These are phyloP conservation scores for Drosophila orosa DNA, from an alignment of 1,140 invertebrate genomes.

Conservation along the genomic window DNA sequence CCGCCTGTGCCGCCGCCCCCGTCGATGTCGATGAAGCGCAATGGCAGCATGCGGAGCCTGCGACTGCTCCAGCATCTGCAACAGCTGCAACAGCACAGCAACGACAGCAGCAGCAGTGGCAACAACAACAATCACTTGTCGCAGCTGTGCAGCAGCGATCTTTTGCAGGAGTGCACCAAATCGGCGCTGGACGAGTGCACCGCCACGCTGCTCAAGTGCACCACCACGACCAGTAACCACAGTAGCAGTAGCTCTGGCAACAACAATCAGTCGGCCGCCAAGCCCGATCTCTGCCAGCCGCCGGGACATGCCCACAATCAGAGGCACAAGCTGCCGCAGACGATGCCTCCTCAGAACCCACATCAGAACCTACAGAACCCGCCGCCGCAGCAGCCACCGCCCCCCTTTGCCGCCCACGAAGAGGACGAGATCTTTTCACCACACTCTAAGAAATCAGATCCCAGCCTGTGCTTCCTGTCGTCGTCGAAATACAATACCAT, in stretches of 20 bases:
- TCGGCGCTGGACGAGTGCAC: constrained; percentile 77
- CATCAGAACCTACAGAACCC: constrained; percentile 18
- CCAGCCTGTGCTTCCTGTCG: constrained; percentile 71
- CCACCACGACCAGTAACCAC: constrained; percentile 40
- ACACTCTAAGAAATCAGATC: constrained; percentile 77
- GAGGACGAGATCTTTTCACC: constrained; percentile 74
- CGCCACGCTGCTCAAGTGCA: constrained; percentile 75
- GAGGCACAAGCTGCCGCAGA: constrained; percentile 30
- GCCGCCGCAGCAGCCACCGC: constrained; percentile 31
- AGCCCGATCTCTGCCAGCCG: constrained; percentile 73
- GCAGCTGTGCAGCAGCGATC: constrained; percentile 75
- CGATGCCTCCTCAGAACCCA: constrained; percentile 36
- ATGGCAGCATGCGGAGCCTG: constrained; percentile 78
- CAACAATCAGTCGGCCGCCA: constrained; percentile 31
- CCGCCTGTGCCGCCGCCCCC: constrained; percentile 81
- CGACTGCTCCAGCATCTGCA: constrained; percentile 72
- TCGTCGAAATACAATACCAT: constrained; percentile 80
- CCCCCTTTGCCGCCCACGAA: constrained; percentile 68
- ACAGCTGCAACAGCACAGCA: constrained; percentile 50
- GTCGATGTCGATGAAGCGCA: constrained; percentile 70
- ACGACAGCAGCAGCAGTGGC: constrained; percentile 39
- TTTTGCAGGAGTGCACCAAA: constrained; percentile 74
- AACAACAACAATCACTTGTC: constrained; percentile 63
- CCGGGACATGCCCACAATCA: constrained; percentile 44
- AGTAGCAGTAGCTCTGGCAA: constrained; percentile 30